These are phyloP conservation scores for Tenrec ecaudatus DNA, from an alignment of 2,113 vertebrate species.

Conservation along the genomic window DNA sequence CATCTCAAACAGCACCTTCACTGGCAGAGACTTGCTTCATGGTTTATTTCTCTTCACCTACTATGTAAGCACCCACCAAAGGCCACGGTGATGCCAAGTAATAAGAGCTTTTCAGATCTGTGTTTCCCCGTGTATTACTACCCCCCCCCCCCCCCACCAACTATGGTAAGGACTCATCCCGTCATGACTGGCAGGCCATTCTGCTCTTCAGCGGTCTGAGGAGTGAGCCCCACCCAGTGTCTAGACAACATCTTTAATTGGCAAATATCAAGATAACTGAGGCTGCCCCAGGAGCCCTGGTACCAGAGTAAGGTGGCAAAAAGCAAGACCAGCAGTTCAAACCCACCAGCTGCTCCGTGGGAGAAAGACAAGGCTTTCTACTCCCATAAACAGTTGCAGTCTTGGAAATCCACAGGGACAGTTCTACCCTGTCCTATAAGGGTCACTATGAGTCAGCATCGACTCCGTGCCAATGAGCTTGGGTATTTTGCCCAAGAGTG, in stretches of 20 bases:
- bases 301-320: no score
- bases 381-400: no score
- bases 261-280: neutral
- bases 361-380: no score
- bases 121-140: neutral
- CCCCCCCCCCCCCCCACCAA: no score
- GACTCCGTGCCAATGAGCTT: no score
- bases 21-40: neutral
- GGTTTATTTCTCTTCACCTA: slow-evolving; percentile 49
- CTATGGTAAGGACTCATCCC: neutral
- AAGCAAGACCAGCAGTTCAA: no score
- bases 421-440: no score
- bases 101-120: slow-evolving; percentile 16
- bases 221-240: neutral
- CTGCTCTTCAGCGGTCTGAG: neutral
- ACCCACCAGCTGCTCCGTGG: no score
- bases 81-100: neutral
- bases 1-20: neutral
- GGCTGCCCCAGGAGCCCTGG: no score
- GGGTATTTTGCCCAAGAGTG: neutral
- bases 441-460: no score
- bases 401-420: no score
- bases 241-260: neutral
- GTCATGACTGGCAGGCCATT: neutral
- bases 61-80: slow-evolving; percentile 18